Evolutionary conservation across 2,113 vertebrate species (phyloP).

Genomic region (Epinephelus fuscoguttatus): DNA sequence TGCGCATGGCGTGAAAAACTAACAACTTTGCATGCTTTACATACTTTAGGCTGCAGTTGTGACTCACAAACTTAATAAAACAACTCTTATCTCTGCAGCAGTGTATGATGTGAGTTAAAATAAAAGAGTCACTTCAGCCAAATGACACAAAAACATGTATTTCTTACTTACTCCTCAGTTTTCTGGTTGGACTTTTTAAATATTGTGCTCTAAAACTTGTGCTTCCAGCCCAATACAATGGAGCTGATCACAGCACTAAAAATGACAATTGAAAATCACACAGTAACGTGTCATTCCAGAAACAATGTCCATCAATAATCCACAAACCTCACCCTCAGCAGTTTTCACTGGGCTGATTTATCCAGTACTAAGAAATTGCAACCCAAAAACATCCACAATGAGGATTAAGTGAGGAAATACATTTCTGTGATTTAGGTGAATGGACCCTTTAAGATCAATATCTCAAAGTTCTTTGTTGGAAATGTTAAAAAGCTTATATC

Average conservation of each 20-base stretch:
- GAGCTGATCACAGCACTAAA: background rate
- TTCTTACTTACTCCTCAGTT: background rate
- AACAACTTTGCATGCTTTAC: background rate
- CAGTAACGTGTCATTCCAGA: background rate
- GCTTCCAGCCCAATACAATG: background rate
- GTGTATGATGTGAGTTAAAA: background rate
- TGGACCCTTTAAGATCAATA: background rate
- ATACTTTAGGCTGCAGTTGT: no score
- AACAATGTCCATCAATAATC: background rate
- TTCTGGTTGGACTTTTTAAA: background rate
- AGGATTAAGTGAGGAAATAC: background rate
- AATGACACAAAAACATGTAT: background rate
- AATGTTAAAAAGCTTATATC: conserved; percentile 34
- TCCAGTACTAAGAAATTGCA: background rate
- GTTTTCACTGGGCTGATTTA: background rate
- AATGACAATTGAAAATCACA: background rate
- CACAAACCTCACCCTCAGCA: background rate
- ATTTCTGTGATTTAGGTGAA: background rate
- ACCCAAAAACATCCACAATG: background rate
- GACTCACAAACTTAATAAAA: background rate
- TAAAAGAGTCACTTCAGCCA: background rate
- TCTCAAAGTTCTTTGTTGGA: background rate
- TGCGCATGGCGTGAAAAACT: background rate
- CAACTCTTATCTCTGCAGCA: background rate
- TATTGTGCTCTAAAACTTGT: background rate